These are phyloP conservation scores for Cyprinus carpio DNA, from an alignment of 2,113 vertebrate species.

Conservation along the genomic window DNA sequence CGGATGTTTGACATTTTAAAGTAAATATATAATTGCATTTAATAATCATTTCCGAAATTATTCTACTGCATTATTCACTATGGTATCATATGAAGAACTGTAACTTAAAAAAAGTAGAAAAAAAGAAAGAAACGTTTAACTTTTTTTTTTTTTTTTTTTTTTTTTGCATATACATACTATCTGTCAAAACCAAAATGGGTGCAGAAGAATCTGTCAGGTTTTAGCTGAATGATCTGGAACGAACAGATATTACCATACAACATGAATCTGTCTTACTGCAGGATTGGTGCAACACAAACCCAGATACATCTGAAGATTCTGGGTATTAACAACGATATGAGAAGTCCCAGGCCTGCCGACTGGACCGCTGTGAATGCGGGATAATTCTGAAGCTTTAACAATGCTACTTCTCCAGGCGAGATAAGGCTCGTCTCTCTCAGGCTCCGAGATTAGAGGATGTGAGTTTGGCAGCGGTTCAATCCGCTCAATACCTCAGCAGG, in stretches of 20 bases:
- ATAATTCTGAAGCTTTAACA: conserved; percentile 68
- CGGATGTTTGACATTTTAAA: not conserved
- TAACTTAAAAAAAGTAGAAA: conserved; percentile 38
- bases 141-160: conserved; percentile 52
- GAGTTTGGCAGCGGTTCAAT: conserved; percentile 56
- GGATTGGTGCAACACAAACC: conserved; percentile 61
- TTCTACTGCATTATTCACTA: not conserved
- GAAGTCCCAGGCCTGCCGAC: conserved; percentile 40
- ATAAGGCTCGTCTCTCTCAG: conserved; percentile 49
- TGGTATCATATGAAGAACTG: conserved; percentile 51
- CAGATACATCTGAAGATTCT: conserved; percentile 61
- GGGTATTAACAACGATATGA: conserved; percentile 69
- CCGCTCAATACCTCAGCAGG: conserved; percentile 50
- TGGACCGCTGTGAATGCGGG: conserved; percentile 57
- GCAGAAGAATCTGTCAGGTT: conserved; percentile 61
- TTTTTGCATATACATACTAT: conserved; percentile 66
- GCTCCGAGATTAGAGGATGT: conserved; percentile 42
- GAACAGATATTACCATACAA: conserved; percentile 67
- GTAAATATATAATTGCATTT: not conserved
- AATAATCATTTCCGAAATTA: conserved; percentile 31
- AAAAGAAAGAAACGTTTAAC: not conserved
- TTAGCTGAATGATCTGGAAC: conserved; percentile 63
- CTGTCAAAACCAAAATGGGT: conserved; percentile 63
- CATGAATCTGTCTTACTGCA: conserved; percentile 63
- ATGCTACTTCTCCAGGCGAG: conserved; percentile 60